These are phyloP conservation scores for Blastomussa wellsi DNA, from an alignment of 92 coral and sea anemone species.

Conservation along the genomic window DNA sequence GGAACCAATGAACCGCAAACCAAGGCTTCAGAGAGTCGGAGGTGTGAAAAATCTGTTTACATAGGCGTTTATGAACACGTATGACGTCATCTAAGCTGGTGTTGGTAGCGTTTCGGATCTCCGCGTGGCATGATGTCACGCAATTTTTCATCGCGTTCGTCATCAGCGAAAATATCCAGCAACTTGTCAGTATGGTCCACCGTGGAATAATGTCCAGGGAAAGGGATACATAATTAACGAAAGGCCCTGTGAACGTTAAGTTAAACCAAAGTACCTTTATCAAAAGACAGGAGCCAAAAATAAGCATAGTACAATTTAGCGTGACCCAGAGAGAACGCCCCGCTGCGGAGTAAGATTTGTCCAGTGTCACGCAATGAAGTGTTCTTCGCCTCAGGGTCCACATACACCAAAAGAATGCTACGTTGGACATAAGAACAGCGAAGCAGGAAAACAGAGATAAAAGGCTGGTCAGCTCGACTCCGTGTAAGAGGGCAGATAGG, in stretches of 20 bases:
- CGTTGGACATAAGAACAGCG: slow-evolving; percentile 58
- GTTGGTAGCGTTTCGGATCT: slow-evolving; percentile 29
- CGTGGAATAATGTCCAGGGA: slow-evolving; percentile 26
- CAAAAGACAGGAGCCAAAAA: slow-evolving; percentile 26
- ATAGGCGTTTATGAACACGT: slow-evolving; percentile 57
- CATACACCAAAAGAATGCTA: slow-evolving; percentile 62
- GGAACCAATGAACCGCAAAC: slow-evolving; percentile 69
- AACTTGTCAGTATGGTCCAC: slow-evolving; percentile 59
- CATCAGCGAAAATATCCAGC: slow-evolving; percentile 61
- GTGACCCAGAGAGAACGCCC: slow-evolving; percentile 48
- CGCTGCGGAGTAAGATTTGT: slow-evolving; percentile 37
- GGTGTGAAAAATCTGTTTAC: slow-evolving; percentile 48
- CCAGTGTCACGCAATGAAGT: slow-evolving; percentile 39
- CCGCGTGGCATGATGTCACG: slow-evolving; percentile 40
- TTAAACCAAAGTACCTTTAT: slow-evolving; percentile 19
- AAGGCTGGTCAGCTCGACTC: neutral
- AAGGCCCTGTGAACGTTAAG: neutral
- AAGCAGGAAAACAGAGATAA: slow-evolving; percentile 15
- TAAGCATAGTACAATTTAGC: slow-evolving; percentile 39
- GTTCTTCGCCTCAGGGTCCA: slow-evolving; percentile 33
- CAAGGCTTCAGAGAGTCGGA: slow-evolving; percentile 61
- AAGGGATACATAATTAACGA: neutral
- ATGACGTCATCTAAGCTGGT: slow-evolving; percentile 56
- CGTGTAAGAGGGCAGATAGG: neutral
- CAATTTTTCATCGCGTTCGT: slow-evolving; percentile 56